These are phyloP conservation scores for Liodrosophila aerea DNA, from an alignment of 2,888 invertebrate species.

Conservation along the genomic window DNA sequence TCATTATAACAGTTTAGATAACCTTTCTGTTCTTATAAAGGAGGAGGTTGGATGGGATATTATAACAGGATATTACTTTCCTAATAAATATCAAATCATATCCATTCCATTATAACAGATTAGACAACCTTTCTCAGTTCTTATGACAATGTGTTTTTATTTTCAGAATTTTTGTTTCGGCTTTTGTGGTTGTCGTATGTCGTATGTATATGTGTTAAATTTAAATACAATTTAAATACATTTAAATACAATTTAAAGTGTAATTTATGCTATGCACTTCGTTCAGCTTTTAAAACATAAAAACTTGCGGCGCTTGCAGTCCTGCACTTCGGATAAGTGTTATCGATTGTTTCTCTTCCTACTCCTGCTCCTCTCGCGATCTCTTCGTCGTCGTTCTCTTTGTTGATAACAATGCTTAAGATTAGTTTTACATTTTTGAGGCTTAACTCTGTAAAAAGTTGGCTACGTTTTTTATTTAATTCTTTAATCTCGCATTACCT, in stretches of 20 bases:
- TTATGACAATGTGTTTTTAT: slow-evolving; percentile 51
- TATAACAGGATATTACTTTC: no score
- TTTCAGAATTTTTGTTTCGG: slow-evolving; percentile 36
- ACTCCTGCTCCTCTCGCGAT: neutral
- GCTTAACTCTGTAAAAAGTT: slow-evolving; percentile 73
- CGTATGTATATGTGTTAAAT: slow-evolving; percentile 65
- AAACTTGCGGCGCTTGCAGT: slow-evolving; percentile 81
- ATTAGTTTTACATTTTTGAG: slow-evolving; percentile 68
- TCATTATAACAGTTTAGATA: no score
- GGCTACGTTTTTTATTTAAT: slow-evolving; percentile 60
- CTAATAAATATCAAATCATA: no score
- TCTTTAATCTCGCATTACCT: slow-evolving; percentile 74
- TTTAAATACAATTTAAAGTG: no score
- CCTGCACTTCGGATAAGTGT: slow-evolving; percentile 30
- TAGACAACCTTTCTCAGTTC: no score
- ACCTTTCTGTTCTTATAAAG: no score
- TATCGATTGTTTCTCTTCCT: neutral
- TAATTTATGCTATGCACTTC: slow-evolving; percentile 76
- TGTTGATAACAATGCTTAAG: slow-evolving; percentile 63
- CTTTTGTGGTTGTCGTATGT: slow-evolving; percentile 35
- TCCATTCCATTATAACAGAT: no score
- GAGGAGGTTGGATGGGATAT: no score
- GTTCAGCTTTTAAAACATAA: slow-evolving; percentile 72
- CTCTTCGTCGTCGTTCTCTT: slow-evolving; percentile 14
- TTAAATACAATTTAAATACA: no score